phyloP scores from a whole-genome alignment of 2,888 invertebrate genomes.

The Elysia crispata region DNA sequence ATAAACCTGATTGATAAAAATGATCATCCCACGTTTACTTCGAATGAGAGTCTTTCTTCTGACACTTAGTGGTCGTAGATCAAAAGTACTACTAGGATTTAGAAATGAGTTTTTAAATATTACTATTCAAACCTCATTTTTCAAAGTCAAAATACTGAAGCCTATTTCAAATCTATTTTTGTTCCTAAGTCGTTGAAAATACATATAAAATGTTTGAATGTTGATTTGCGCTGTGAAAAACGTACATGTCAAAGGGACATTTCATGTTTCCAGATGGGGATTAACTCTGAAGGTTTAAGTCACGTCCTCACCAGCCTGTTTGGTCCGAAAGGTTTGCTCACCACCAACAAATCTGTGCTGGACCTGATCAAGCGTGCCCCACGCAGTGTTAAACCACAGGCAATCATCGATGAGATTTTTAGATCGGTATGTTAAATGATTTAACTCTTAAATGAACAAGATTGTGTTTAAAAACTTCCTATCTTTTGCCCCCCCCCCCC shows the following conservation, averaged over 20 bases:
- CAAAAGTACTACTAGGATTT: too few relatives aligned
- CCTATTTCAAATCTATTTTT: neutral
- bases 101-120: too few relatives aligned
- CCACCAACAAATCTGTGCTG: neutral
- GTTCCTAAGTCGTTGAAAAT: neutral
- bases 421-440: neutral
- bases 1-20: too few relatives aligned
- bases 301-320: conserved; percentile 1
- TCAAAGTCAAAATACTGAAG: too few relatives aligned
- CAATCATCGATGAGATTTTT: conserved; percentile 20
- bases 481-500: too few relatives aligned
- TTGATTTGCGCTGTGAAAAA: neutral
- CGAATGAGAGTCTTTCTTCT: neutral
- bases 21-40: neutral
- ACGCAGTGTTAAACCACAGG: neutral
- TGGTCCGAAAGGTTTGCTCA: conserved; percentile 14
- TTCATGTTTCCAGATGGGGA: conserved; percentile 1
- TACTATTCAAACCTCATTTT: too few relatives aligned
- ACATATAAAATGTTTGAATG: neutral
- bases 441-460: neutral
- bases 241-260: neutral
- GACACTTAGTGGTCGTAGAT: too few relatives aligned
- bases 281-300: conserved; percentile 6
- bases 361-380: conserved; percentile 1
- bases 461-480: too few relatives aligned